Conservation (phyloP, 2,113 vertebrate species). For the Acanthochromis polyacanthus region DNA sequence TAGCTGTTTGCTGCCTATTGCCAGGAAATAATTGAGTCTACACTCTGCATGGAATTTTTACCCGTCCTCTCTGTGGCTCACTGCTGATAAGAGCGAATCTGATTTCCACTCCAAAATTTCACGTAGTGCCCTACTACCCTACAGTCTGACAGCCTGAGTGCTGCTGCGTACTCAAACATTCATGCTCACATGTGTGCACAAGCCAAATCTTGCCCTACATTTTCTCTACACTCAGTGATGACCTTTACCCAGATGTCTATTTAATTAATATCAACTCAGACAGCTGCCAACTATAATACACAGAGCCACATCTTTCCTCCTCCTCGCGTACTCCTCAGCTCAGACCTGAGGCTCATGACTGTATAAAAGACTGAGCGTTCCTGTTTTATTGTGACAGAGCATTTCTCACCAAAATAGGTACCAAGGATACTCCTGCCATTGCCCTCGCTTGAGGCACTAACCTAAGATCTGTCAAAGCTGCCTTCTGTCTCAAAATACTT, state of each 20-base stretch:
- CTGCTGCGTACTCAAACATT: slow-evolving; percentile 22
- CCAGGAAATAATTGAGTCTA: slow-evolving; percentile 38
- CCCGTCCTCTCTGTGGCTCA: slow-evolving; percentile 21
- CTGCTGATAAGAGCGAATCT: slow-evolving; percentile 33
- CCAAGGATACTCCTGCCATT: neutral
- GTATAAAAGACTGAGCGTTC: neutral
- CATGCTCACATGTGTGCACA: slow-evolving; percentile 41
- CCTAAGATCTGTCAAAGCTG: neutral
- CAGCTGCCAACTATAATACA: slow-evolving; percentile 58
- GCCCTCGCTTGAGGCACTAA: neutral
- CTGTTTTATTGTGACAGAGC: slow-evolving; percentile 11
- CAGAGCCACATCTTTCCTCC: slow-evolving; percentile 11
- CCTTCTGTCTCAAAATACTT: neutral
- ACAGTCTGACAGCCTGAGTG: slow-evolving; percentile 33
- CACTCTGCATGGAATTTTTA: slow-evolving; percentile 9
- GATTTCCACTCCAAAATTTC: slow-evolving; percentile 44
- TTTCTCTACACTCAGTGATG: slow-evolving; percentile 55
- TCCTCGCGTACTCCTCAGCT: slow-evolving; percentile 13
- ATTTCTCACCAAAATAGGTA: slow-evolving; percentile 1
- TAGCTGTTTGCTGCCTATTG: slow-evolving; percentile 23
- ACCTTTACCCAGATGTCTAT: slow-evolving; percentile 61
- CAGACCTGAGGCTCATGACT: slow-evolving; percentile 33
- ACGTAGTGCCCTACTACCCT: slow-evolving; percentile 62
- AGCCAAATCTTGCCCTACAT: slow-evolving; percentile 58
- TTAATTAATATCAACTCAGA: slow-evolving; percentile 63